phyloP scores from a whole-genome alignment of 2,797 vertebrate genomes.

The Naso thynnoides region DNA sequence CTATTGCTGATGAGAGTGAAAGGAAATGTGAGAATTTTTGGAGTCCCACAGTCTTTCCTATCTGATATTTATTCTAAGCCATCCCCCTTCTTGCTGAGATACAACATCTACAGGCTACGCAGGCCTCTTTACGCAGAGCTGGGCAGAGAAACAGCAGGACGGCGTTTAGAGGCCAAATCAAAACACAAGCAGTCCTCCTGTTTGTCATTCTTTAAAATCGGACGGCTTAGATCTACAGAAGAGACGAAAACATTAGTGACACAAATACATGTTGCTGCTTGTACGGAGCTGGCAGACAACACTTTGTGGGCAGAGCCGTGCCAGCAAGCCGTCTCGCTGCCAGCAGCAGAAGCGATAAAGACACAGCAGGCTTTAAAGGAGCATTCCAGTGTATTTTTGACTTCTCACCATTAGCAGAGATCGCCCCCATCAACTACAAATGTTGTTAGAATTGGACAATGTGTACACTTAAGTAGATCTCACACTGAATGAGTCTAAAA shows the following conservation, averaged over 20 bases:
- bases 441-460: too few species aligned
- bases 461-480: too few species aligned
- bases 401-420: too few species aligned
- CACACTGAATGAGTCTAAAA: too few species aligned
- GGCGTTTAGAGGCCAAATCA: slow-evolving; percentile 4
- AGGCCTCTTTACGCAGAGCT: background rate
- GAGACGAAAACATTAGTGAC: slow-evolving; percentile 55
- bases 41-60: slow-evolving; percentile 31
- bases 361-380: background rate
- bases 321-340: slow-evolving; percentile 2
- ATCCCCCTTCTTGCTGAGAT: background rate
- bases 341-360: slow-evolving; percentile 4
- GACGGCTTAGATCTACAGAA: slow-evolving; percentile 15
- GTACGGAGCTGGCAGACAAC: slow-evolving; percentile 44
- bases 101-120: slow-evolving; percentile 7
- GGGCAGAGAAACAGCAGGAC: background rate
- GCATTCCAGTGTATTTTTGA: too few species aligned
- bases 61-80: slow-evolving; percentile 30
- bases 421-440: too few species aligned
- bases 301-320: slow-evolving; percentile 13
- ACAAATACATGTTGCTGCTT: slow-evolving; percentile 68
- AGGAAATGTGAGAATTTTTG: slow-evolving; percentile 44
- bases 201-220: slow-evolving; percentile 16
- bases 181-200: slow-evolving; percentile 11
- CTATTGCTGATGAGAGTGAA: slow-evolving; percentile 35